phyloP scores from a whole-genome alignment of 2,113 vertebrate genomes.

The Proteles cristata region DNA sequence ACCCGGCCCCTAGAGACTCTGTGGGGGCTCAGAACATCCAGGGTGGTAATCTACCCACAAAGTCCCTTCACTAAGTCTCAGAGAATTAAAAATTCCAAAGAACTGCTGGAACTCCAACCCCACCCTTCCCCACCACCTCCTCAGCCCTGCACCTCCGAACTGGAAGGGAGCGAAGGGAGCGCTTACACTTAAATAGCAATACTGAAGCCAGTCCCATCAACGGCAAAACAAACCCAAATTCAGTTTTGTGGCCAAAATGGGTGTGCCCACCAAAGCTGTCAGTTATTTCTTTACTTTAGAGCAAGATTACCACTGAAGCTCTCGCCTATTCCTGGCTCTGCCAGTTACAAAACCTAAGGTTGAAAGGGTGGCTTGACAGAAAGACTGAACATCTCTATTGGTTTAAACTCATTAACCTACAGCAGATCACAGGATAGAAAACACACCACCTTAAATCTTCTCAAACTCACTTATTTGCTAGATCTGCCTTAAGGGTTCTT shows the following conservation, averaged over 20 bases:
- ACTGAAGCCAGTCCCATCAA: background rate
- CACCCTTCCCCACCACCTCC: background rate
- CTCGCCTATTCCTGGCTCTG: slow-evolving; percentile 7
- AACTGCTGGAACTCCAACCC: background rate
- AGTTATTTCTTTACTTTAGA: slow-evolving; percentile 13
- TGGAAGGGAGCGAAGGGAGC: background rate
- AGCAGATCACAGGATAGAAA: background rate
- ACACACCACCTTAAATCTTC: background rate
- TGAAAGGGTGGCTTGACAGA: slow-evolving; percentile 3
- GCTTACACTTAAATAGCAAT: background rate
- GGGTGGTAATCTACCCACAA: background rate
- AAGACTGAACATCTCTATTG: background rate
- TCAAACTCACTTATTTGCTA: slow-evolving; percentile 41
- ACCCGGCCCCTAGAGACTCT: background rate
- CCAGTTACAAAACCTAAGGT: slow-evolving; percentile 30
- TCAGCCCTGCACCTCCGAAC: background rate
- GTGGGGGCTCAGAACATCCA: slow-evolving; percentile 19
- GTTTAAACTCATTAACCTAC: background rate
- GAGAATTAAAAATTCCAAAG: background rate
- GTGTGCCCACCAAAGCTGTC: background rate
- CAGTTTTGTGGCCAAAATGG: background rate
- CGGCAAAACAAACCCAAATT: background rate
- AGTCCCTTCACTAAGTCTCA: background rate
- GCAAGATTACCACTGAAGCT: background rate
- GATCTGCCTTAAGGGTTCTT: slow-evolving; percentile 13